phyloP scores from a whole-genome alignment of 2,797 vertebrate species.

The Arnoldichthys spilopterus region DNA sequence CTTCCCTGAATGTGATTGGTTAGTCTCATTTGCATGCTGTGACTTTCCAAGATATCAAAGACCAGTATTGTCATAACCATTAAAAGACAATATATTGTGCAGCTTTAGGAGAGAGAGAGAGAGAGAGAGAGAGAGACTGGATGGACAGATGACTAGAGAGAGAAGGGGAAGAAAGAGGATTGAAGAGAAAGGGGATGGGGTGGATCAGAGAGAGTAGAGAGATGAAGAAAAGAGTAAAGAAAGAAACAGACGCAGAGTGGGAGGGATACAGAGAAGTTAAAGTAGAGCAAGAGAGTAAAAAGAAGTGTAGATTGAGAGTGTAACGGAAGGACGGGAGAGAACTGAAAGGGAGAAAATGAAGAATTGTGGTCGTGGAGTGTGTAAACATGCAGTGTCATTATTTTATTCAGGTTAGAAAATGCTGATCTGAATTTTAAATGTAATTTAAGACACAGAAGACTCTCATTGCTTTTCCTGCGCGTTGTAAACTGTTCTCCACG shows the following conservation, averaged over 20 bases:
- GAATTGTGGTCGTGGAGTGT: constrained; percentile 32
- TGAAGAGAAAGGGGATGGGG: not conserved
- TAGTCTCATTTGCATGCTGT: too few relatives aligned
- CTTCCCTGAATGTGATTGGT: too few relatives aligned
- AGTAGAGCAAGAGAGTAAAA: not conserved
- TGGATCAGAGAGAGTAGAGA: not conserved
- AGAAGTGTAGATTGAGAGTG: not conserved
- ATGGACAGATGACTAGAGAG: not conserved
- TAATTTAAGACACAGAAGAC: constrained; percentile 50
- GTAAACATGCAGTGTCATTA: constrained; percentile 36
- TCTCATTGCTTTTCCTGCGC: constrained; percentile 38
- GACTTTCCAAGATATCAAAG: too few relatives aligned
- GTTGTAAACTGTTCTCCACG: constrained; percentile 1
- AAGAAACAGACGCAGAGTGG: not conserved
- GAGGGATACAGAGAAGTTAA: too few relatives aligned
- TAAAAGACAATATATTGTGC: too few relatives aligned
- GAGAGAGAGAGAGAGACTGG: too few relatives aligned
- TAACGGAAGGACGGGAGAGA: not conserved
- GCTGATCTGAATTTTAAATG: constrained; percentile 63
- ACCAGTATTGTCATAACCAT: too few relatives aligned
- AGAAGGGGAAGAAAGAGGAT: not conserved
- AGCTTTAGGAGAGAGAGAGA: too few relatives aligned
- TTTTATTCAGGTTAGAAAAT: constrained; percentile 44
- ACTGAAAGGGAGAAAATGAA: constrained; percentile 19
- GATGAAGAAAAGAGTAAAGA: not conserved